Evolutionary conservation across 2,888 invertebrate species (phyloP).

Genomic region (Uloborus plumipes): DNA sequence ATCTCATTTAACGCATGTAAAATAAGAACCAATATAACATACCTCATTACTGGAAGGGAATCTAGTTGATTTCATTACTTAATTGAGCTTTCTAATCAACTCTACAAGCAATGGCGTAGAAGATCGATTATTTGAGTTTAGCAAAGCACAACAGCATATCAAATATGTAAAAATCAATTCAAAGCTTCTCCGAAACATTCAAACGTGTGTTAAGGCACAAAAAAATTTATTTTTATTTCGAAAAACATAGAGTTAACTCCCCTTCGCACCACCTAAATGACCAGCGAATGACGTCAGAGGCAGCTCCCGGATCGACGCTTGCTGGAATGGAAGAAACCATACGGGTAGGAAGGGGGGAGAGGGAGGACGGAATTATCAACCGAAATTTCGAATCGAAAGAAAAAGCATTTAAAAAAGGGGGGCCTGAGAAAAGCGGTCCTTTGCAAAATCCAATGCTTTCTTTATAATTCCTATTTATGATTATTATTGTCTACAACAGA

Average conservation of each 20-base stretch:
- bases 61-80: constrained; percentile 27
- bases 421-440: not conserved
- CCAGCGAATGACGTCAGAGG: constrained; percentile 53
- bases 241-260: constrained; percentile 26
- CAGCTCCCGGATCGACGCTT: constrained; percentile 63
- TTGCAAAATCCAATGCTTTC: no score
- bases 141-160: no score
- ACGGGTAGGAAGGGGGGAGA: constrained; percentile 53
- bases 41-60: constrained; percentile 16
- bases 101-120: constrained; percentile 47
- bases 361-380: constrained; percentile 49
- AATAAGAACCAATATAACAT: not conserved
- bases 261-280: constrained; percentile 33
- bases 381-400: constrained; percentile 13
- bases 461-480: no score
- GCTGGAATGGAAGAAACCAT: constrained; percentile 62
- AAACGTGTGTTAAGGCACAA: constrained; percentile 24
- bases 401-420: constrained; percentile 7
- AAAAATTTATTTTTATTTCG: constrained; percentile 18
- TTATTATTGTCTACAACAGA: no score
- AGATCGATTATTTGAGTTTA: constrained; percentile 38
- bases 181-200: not conserved
- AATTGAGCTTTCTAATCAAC: not conserved
- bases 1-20: not conserved
- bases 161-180: no score